A percentile compares a stretch with the other conserved stretches of the same genome.
These are phyloP conservation scores for Panurus biarmicus DNA, from an alignment of 2,113 vertebrate genomes.

Conservation along the genomic window DNA sequence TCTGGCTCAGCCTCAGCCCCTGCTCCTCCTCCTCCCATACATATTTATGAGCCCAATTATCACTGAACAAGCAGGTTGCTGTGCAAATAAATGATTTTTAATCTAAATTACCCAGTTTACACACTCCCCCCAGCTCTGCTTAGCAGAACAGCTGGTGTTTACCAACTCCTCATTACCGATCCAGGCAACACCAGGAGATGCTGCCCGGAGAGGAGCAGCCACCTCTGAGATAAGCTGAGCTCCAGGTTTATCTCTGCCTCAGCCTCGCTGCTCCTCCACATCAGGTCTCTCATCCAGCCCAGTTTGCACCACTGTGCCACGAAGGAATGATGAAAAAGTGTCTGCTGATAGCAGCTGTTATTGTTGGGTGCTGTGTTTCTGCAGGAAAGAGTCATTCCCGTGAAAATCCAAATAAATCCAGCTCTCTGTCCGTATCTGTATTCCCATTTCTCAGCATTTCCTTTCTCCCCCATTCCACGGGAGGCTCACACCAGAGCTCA, in stretches of 20 bases:
- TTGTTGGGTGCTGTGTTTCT: not conserved
- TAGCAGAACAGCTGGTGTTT: slow-evolving; percentile 49
- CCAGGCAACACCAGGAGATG: not conserved
- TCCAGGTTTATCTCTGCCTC: not conserved
- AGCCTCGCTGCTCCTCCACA: not conserved
- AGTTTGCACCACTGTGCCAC: not conserved
- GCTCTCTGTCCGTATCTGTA: not conserved
- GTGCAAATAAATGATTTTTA: slow-evolving; percentile 31
- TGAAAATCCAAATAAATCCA: not conserved
- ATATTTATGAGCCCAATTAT: slow-evolving; percentile 43
- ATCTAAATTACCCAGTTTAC: slow-evolving; percentile 29
- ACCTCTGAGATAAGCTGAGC: not conserved
- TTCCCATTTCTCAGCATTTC: not conserved
- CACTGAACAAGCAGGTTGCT: not conserved
- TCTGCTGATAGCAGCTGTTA: not conserved
- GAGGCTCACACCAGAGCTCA: not conserved
- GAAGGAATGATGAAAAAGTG: not conserved
- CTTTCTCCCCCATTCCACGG: not conserved
- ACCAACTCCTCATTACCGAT: not conserved
- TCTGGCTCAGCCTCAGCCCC: not conserved
- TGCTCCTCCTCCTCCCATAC: not conserved
- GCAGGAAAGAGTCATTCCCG: not conserved
- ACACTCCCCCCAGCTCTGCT: slow-evolving; percentile 11
- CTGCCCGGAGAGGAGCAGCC: not conserved
- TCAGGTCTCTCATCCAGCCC: not conserved